phyloP scores from a whole-genome alignment of 23 tunicate genomes.

The Halocynthia aurantium region DNA sequence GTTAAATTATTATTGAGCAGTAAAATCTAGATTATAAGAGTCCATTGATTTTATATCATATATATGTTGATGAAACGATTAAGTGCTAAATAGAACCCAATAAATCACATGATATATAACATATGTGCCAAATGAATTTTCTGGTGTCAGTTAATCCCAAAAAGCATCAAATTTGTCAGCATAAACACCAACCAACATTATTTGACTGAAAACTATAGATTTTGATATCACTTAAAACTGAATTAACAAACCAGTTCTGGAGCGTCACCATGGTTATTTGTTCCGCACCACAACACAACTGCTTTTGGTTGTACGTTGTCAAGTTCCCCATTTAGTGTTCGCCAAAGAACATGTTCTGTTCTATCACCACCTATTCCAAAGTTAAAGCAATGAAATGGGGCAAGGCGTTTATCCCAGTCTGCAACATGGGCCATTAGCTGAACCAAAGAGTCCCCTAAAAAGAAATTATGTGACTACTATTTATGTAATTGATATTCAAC shows the following conservation, averaged over 20 bases:
- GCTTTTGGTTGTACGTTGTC: slow-evolving; percentile 14
- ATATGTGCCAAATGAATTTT: no score
- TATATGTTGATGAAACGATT: no score
- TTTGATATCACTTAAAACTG: background rate
- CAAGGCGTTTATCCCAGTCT: slow-evolving; percentile 20
- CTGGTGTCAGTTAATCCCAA: no score
- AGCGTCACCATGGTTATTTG: slow-evolving; percentile 25
- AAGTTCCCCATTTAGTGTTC: slow-evolving; percentile 18
- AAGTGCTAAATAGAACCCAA: no score
- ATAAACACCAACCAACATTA: background rate
- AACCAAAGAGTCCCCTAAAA: slow-evolving; percentile 22
- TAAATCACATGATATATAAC: no score
- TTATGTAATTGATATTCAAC: no score
- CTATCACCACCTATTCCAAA: slow-evolving; percentile 25
- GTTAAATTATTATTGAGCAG: no score
- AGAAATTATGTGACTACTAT: background rate
- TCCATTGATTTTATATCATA: no score
- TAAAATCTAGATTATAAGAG: no score
- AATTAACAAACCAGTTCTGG: slow-evolving; percentile 6
- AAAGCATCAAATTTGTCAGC: no score
- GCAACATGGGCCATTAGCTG: slow-evolving; percentile 22
- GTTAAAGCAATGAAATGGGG: slow-evolving; percentile 22
- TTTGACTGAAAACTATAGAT: background rate
- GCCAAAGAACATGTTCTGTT: slow-evolving; percentile 26
- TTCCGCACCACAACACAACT: slow-evolving; percentile 25